phyloP scores from a whole-genome alignment of 2,113 vertebrate species.

The Neolamprologus devosi region DNA sequence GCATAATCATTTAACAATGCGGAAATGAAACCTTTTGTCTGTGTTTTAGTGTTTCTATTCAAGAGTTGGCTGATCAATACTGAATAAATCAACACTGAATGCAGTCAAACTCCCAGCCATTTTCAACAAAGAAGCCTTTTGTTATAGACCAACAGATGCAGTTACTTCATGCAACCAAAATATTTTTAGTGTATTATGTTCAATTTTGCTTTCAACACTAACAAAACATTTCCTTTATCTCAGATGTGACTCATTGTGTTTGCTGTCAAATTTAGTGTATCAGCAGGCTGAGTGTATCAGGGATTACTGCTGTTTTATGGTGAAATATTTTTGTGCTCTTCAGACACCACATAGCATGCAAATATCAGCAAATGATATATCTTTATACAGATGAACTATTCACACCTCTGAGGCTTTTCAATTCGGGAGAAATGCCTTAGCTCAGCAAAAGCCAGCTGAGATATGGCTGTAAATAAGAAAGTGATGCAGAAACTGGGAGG shows the following conservation, averaged over 20 bases:
- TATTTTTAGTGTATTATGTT: not conserved
- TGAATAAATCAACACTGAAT: constrained; percentile 6
- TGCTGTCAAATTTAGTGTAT: not conserved
- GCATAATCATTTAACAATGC: not conserved
- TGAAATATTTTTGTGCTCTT: not conserved
- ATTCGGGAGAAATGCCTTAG: constrained; percentile 17
- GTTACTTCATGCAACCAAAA: not conserved
- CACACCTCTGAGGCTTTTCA: constrained; percentile 44
- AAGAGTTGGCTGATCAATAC: constrained; percentile 3
- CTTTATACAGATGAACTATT: constrained; percentile 34
- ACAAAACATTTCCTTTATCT: not conserved
- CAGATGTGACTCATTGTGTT: not conserved
- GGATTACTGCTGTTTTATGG: not conserved
- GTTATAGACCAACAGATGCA: not conserved
- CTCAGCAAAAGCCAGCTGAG: constrained; percentile 57
- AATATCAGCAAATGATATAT: constrained; percentile 35
- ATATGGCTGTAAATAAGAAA: constrained; percentile 60
- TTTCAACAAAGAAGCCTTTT: constrained; percentile 15
- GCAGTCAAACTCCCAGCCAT: not conserved
- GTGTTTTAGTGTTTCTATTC: not conserved
- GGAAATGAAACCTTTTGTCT: not conserved
- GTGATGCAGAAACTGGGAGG: constrained; percentile 44
- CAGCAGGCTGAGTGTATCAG: not conserved
- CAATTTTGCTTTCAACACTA: not conserved
- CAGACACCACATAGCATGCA: constrained; percentile 20